These are phyloP conservation scores for Xanthia icteritia DNA, from an alignment of 2,888 invertebrate genomes.

Conservation along the genomic window DNA sequence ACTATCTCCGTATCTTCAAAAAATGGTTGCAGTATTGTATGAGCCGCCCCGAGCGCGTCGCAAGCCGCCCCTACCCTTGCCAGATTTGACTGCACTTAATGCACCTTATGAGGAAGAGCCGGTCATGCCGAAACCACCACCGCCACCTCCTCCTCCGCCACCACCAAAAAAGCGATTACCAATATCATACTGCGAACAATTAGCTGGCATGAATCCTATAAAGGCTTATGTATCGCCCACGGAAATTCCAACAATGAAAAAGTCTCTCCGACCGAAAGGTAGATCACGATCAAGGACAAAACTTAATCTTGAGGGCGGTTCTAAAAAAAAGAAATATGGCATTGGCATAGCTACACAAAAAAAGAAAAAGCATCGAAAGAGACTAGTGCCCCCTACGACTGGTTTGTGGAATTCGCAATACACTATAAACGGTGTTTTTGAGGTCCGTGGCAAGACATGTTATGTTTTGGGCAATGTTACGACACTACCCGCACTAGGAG, in stretches of 20 bases:
- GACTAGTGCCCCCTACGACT: constrained; percentile 76
- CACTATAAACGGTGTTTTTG: constrained; percentile 79
- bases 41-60: constrained; percentile 71
- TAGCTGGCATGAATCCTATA: constrained; percentile 78
- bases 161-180: constrained; percentile 82
- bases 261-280: constrained; percentile 31
- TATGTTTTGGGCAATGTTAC: constrained; percentile 78
- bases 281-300: constrained; percentile 70
- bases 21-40: constrained; percentile 77
- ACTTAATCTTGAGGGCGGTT: constrained; percentile 58
- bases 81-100: constrained; percentile 81
- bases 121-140: constrained; percentile 73
- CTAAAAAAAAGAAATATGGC: constrained; percentile 78
- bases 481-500: constrained; percentile 77
- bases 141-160: constrained; percentile 81
- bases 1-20: constrained; percentile 82
- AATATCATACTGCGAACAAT: constrained; percentile 76
- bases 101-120: constrained; percentile 82
- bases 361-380: constrained; percentile 67
- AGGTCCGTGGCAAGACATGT: constrained; percentile 75
- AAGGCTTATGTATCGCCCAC: constrained; percentile 70
- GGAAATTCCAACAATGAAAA: constrained; percentile 19
- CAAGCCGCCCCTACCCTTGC: constrained; percentile 76
- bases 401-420: constrained; percentile 79
- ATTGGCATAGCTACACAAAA: constrained; percentile 64